Percentiles rank a stretch among this genome's conserved stretches.
Evolutionary conservation across 2,797 vertebrate species (phyloP).

Genomic region (Champsocephalus gunnari): DNA sequence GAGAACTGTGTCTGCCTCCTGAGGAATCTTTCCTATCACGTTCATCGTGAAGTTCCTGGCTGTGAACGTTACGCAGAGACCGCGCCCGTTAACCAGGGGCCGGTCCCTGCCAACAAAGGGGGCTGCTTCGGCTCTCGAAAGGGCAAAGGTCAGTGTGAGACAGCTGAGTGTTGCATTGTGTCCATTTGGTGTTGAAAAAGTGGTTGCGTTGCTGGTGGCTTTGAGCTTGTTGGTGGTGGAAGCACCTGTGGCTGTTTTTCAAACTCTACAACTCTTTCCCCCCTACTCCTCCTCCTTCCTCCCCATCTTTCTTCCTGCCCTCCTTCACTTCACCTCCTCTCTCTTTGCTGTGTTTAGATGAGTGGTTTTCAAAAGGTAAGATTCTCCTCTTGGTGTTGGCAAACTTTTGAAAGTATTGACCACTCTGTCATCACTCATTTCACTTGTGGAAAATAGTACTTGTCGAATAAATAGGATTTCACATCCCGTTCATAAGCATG

Average conservation of each 20-base stretch:
- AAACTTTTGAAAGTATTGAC: slow-evolving; percentile 31
- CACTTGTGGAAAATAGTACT: slow-evolving; percentile 51
- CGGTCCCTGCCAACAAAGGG: slow-evolving; percentile 85
- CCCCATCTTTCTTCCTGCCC: slow-evolving; percentile 60
- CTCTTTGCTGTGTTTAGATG: slow-evolving; percentile 85
- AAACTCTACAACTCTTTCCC: slow-evolving; percentile 76
- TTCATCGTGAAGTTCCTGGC: slow-evolving; percentile 94
- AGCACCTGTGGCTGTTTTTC: slow-evolving; percentile 81
- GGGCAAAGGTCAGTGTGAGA: slow-evolving; percentile 90
- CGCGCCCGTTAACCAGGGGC: slow-evolving; percentile 73
- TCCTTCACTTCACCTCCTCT: slow-evolving; percentile 70
- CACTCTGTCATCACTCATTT: slow-evolving; percentile 37
- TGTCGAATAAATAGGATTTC: slow-evolving; percentile 9
- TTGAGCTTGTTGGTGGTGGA: slow-evolving; percentile 78
- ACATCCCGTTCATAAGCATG: slow-evolving; percentile 52
- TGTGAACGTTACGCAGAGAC: slow-evolving; percentile 91
- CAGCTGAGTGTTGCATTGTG: slow-evolving; percentile 4
- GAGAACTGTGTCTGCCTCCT: slow-evolving; percentile 97
- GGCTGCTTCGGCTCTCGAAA: slow-evolving; percentile 97
- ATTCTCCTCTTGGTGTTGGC: slow-evolving; percentile 73
- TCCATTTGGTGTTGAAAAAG: slow-evolving; percentile 44
- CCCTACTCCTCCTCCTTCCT: slow-evolving; percentile 58
- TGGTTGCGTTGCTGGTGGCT: slow-evolving; percentile 50
- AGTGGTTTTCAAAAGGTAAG: slow-evolving; percentile 99
- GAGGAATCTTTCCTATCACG: slow-evolving; percentile 97